Percentiles rank a stretch among this genome's conserved stretches.
These are phyloP conservation scores for Aphodius granarius DNA, from an alignment of 2,888 invertebrate species.

Conservation along the genomic window DNA sequence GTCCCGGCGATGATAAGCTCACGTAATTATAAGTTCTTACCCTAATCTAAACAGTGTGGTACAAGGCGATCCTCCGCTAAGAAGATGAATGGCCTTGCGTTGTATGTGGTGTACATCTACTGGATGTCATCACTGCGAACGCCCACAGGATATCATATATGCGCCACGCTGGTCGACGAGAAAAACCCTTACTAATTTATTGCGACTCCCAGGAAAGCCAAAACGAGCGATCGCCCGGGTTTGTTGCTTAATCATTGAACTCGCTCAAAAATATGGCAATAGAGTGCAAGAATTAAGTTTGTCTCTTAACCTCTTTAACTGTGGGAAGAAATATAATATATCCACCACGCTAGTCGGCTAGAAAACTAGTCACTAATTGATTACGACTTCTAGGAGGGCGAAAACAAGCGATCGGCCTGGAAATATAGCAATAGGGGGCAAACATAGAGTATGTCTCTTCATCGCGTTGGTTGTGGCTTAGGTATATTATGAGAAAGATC, in stretches of 20 bases:
- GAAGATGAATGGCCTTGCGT: conserved; percentile 33
- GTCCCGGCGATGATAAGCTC: neutral
- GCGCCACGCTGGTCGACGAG: neutral
- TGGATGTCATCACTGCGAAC: conserved; percentile 32
- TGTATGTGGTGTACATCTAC: conserved; percentile 28
- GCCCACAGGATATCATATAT: conserved; percentile 26
- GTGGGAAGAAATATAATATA: too few relatives aligned
- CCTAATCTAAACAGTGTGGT: conserved; percentile 3
- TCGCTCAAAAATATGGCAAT: too few relatives aligned
- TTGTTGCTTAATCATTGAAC: too few relatives aligned
- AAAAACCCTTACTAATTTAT: neutral
- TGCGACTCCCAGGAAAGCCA: neutral
- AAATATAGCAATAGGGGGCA: too few relatives aligned
- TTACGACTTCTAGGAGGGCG: too few relatives aligned
- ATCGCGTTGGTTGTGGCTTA: too few relatives aligned
- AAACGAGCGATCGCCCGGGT: neutral
- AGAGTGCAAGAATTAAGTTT: too few relatives aligned
- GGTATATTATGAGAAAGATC: neutral
- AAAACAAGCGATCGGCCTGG: too few relatives aligned
- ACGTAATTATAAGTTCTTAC: conserved; percentile 3
- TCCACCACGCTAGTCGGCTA: too few relatives aligned
- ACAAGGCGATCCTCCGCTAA: conserved; percentile 16
- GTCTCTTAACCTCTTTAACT: too few relatives aligned
- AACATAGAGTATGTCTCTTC: too few relatives aligned
- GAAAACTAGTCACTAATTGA: too few relatives aligned